Conservation (phyloP, 2,797 vertebrate species). For the Clarias fuscus region DNA sequence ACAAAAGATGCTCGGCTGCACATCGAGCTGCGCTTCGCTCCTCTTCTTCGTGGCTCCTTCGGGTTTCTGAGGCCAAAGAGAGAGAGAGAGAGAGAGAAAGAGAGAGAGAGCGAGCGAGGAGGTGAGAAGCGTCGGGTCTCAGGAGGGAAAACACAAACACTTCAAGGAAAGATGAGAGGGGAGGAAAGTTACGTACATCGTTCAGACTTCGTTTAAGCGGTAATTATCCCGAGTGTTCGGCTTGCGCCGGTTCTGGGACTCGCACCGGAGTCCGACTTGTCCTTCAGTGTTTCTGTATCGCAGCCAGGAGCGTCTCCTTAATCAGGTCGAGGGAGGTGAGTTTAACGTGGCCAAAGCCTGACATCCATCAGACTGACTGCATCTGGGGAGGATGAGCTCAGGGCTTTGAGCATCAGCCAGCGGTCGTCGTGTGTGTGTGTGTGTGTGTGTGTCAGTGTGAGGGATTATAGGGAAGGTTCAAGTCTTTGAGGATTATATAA, state of each 20-base stretch:
- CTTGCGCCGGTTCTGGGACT: slow-evolving; percentile 50
- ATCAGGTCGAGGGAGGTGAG: slow-evolving; percentile 59
- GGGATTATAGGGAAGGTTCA: background rate
- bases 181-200: slow-evolving; percentile 32
- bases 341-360: slow-evolving; percentile 65
- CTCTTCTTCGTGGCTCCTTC: background rate
- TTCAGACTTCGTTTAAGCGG: slow-evolving; percentile 51
- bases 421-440: background rate
- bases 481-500: background rate
- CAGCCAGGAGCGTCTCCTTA: slow-evolving; percentile 42
- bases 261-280: slow-evolving; percentile 46
- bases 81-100: background rate
- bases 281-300: slow-evolving; percentile 56
- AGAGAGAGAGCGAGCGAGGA: background rate
- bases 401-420: slow-evolving; percentile 19
- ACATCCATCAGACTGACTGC: slow-evolving; percentile 60
- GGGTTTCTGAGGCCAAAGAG: slow-evolving; percentile 9
- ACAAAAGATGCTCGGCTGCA: slow-evolving; percentile 46
- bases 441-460: slow-evolving; percentile 2
- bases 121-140: background rate
- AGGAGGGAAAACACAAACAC: background rate
- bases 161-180: slow-evolving; percentile 47
- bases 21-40: slow-evolving; percentile 26
- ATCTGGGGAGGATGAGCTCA: slow-evolving; percentile 39
- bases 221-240: slow-evolving; percentile 62